Evolutionary conservation across 2,113 vertebrate species (phyloP), one percentile per base, ranked within the genome.

Genomic region (Epinephelus moara): DNA sequence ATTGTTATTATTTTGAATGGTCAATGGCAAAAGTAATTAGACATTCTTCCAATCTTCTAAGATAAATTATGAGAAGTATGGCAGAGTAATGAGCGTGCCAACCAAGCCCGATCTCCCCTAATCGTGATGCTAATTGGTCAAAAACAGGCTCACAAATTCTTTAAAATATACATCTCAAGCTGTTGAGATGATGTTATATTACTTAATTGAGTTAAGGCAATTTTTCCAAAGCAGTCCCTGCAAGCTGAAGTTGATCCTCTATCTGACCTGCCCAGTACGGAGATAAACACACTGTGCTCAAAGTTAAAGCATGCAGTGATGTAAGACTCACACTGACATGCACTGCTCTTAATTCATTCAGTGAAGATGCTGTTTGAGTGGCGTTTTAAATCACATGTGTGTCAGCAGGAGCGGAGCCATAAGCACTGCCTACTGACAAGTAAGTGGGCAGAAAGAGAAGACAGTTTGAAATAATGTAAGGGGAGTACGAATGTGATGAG

Each of bases 261-360:
- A 33, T 61, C n/a, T 11, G 40, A 71, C 33, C 27, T 4, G 14
- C 2, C 18, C 19, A 59, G 4, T 42, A 25, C 6, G 45, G n/a
- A 81, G 37, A 73, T 23, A 60, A 27, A 49, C 17, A 66, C 14
- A 17, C 19, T 4, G 18, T 56, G n/a, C 18, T 21, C 18, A 76
- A 55, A 77, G 14, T 30, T 49, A 63, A 57, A 62, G 30, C 5
- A 30, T 40, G 18, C 49, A 42, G 33, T 68, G 57, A 71, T 57
- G 25, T 49, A 56, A 60, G 50, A 70, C 13, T 14, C 7, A 47
- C 3, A 6, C 18, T 19, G 57, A 64, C 23, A 18, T 1, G 53
- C 63, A 78, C 30, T 11, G 60, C 47, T 74, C 18, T 83, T 60
- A 60, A 70, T 82, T 79, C 53, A 72, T 70, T 47, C 33, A 61